Evolutionary conservation across 2,113 vertebrate genomes (phyloP), one percentile per base, ranked within the genome.

Genomic region (Neodontobutis hainanensis): DNA sequence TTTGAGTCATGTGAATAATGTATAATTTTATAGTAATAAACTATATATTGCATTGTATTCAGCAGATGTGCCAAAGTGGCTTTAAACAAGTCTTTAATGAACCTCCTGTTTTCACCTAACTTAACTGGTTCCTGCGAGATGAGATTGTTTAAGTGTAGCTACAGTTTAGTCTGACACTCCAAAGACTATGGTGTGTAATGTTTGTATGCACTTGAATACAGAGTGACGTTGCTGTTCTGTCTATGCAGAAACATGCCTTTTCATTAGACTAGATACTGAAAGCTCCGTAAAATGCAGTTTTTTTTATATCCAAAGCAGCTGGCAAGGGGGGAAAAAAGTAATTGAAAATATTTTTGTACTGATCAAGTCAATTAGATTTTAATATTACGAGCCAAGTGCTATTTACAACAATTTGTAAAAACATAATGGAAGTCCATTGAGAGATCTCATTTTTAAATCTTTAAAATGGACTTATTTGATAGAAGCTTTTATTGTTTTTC

Each of bases 1-100:
- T 77, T 63, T 64, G 61, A 70, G 51, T 85, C 55, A 63, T 84
- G 67, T 88, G 78, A 83, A 85, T 83, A 81, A 78, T 68, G 70
- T 57, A 68, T 9, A 58, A 19, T 83, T 86, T 87, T 81, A 65
- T 74, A 70, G 69, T 63, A 53, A 0, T 53, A 43, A 73, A 73
- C 70, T 68, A 49, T 55, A 60, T 78, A 67, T 70, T 80, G 49
- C 73, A 16, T 77, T 45, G 66, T 78, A 61, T 74, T 75, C 63
- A 75, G 68, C 68, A 79, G 66, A 66, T 49, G 40, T 77, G 71
- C 74, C 72, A 84, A 81, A 58, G 58, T 66, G 51, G 59, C 75
- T 75, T 65, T 44, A 40, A 19, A 14, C 9, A 12, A 5, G 67
- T 63, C 63, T 51, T 64, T 46, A 55, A 72, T 45, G n/a, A 8